Conservation (phyloP, 2,797 vertebrate species). For the Ambastaia sidthimunki region DNA sequence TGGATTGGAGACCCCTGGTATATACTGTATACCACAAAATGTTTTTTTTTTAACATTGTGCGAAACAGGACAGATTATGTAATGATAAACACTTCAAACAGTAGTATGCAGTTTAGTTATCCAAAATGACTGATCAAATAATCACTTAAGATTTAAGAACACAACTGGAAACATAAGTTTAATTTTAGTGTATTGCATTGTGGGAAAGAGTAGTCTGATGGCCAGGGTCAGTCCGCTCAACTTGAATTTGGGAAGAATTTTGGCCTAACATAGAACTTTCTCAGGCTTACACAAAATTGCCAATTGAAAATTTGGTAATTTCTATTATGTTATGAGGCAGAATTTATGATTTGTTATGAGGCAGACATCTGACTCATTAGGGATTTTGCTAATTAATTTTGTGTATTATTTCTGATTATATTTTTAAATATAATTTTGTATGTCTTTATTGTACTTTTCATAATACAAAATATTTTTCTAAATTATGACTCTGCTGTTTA, state of each 20-base stretch:
- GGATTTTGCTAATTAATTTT: not conserved
- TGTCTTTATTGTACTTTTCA: not conserved
- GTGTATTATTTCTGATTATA: not conserved
- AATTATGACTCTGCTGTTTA: not conserved
- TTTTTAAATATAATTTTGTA: not conserved
- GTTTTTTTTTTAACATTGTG: too few relatives aligned
- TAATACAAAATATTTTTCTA: conserved; percentile 17
- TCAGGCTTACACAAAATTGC: not conserved
- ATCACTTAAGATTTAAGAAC: not conserved
- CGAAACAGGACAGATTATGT: too few relatives aligned
- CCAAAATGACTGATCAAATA: not conserved
- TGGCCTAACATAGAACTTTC: not conserved
- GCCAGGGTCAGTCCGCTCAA: not conserved
- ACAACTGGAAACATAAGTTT: too few relatives aligned
- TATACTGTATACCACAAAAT: too few relatives aligned
- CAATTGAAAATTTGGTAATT: not conserved
- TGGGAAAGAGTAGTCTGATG: too few relatives aligned
- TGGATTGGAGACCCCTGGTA: too few relatives aligned
- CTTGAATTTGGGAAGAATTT: not conserved
- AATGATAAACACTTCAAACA: not conserved
- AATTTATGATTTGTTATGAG: not conserved
- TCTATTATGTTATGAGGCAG: not conserved
- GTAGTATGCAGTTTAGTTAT: not conserved
- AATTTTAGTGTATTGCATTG: too few relatives aligned
- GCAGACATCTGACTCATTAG: not conserved